Evolutionary conservation across 2,888 invertebrate species (phyloP), one percentile per base, ranked within the genome.

Genomic region (Melieria omissa): DNA sequence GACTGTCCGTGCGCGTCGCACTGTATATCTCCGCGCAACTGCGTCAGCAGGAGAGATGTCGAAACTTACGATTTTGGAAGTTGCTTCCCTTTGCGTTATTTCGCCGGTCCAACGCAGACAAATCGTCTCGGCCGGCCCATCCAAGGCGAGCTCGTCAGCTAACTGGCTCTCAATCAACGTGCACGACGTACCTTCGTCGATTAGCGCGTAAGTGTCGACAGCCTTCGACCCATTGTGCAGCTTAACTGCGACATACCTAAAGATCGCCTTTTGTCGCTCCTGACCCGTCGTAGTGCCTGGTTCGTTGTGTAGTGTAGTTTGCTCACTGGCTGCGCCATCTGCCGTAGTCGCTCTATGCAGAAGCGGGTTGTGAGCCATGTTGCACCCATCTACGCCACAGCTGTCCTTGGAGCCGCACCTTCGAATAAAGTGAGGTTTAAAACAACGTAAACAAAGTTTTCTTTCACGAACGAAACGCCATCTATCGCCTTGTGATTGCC

Each of bases 151-250:
- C 12, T 74, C 68, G 8, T 9, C 41, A 4, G 73, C 73, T 10
- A 75, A 29, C 10, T 67, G 61, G 4, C 58, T 52, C 65, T 75
- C 74, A 16, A 73, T 76, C n/a, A 74, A 10, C n/a, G 72, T 65
- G 12, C 73, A 74, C 3, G 76, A 62, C 6, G 77, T 52, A n/a
- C 76, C 74, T 46, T 77, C 75, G 45, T 77, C 74, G 45, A 75
- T 72, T 12, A 73, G 58, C 2, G 75, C 74, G 64, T 61, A 76
- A 0, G 73, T 74, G 45, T 77, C 58, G 9, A 73, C n/a, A 16
- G 72, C 65, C 29, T 49, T 60, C 0, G 60, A 60, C n/a, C 10
- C 60, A 45, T 45, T 60, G 44, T 14, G 5, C 16, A 42, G 9
- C 7, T 7, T 57, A 6, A 57, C 57, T 16, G 14, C 57, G 16